phyloP scores from a whole-genome alignment of 2,113 vertebrate species.

The Ivindomyrus marchei region DNA sequence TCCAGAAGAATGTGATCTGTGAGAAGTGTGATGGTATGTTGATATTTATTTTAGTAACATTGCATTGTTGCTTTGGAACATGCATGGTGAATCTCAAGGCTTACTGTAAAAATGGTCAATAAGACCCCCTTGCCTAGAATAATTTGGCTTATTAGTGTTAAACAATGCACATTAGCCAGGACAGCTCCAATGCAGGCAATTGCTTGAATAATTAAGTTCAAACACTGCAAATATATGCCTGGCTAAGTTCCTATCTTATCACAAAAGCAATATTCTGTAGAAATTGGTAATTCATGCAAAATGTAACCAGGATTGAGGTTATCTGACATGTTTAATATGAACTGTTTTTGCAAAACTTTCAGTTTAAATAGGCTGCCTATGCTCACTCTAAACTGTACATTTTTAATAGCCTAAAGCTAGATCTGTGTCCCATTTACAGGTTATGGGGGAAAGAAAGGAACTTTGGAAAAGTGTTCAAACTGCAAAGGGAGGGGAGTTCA shows the following conservation, averaged over 20 bases:
- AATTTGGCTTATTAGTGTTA: background rate
- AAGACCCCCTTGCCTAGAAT: background rate
- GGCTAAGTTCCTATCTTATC: background rate
- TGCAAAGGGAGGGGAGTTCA: constrained; percentile 92
- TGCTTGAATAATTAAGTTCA: background rate
- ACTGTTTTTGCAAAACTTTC: background rate
- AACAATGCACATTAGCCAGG: background rate
- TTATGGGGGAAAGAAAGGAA: constrained; percentile 84
- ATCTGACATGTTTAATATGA: background rate
- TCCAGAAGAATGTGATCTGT: constrained; percentile 93
- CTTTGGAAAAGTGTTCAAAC: constrained; percentile 78
- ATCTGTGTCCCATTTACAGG: constrained; percentile 52
- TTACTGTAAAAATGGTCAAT: background rate
- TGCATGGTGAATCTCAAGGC: background rate
- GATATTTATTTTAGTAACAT: background rate
- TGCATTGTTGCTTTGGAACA: background rate
- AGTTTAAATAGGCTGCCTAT: background rate
- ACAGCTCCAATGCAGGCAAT: background rate
- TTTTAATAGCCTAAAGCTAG: background rate
- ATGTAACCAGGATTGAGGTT: background rate
- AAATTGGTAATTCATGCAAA: background rate
- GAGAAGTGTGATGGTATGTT: constrained; percentile 86
- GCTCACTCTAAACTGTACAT: background rate
- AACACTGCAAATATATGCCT: background rate
- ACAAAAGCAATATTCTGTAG: background rate